Conservation (phyloP, 1,140 invertebrate genomes). For the Drosophila nasuta region DNA sequence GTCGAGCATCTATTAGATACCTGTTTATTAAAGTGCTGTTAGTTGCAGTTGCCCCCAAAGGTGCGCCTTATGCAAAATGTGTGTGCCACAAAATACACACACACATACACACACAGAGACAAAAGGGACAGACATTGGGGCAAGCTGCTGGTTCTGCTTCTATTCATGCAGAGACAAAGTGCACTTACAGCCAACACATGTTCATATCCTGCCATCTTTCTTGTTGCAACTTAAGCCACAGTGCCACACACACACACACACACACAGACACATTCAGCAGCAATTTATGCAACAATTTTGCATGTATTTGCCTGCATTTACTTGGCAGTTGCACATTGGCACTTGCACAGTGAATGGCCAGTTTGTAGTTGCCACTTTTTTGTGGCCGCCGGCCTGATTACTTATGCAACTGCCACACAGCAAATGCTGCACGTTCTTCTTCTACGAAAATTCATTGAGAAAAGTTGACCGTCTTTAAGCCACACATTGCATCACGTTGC, state of each 20-base stretch:
- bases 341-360: conserved; percentile 43
- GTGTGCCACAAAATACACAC: conserved; percentile 21
- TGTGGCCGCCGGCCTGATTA: conserved; percentile 56
- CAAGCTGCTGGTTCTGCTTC: conserved; percentile 1
- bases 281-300: conserved; percentile 25
- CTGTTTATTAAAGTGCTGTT: conserved; percentile 51
- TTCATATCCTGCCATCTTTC: conserved; percentile 22
- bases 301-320: conserved; percentile 50
- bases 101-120: background rate
- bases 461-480: background rate
- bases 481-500: background rate
- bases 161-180: conserved; percentile 13
- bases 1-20: conserved; percentile 32
- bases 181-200: conserved; percentile 22
- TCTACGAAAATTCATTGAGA: background rate
- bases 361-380: conserved; percentile 32
- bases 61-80: conserved; percentile 59
- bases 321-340: conserved; percentile 56
- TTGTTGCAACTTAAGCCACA: conserved; percentile 33
- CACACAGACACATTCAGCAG: conserved; percentile 34
- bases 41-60: conserved; percentile 43
- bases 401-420: conserved; percentile 59
- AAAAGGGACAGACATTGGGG: background rate
- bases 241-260: conserved; percentile 15
- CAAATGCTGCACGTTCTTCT: conserved; percentile 3